phyloP scores from a whole-genome alignment of 2,888 invertebrate genomes.

The Eutolmus rufibarbis region DNA sequence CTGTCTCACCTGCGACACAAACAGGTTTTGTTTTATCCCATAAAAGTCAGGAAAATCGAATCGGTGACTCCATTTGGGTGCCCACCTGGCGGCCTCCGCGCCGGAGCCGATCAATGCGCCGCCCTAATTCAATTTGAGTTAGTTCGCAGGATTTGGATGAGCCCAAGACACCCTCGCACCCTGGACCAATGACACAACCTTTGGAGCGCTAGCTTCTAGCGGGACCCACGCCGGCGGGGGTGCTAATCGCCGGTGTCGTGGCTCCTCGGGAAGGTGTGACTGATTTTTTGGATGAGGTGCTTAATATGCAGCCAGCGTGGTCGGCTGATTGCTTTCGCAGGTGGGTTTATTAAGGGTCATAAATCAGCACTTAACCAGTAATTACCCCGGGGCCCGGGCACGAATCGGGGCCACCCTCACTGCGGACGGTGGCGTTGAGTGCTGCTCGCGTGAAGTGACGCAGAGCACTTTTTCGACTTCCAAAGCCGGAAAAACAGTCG shows the following conservation, averaged over 20 bases:
- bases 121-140: background rate
- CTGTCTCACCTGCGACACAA: background rate
- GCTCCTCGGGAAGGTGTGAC: background rate
- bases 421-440: background rate
- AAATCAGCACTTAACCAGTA: constrained; percentile 31
- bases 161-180: background rate
- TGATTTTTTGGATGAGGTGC: background rate
- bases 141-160: background rate
- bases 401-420: background rate
- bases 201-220: background rate
- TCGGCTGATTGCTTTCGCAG: background rate
- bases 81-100: background rate
- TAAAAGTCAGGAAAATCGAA: background rate
- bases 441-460: background rate
- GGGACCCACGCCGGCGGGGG: background rate
- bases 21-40: background rate
- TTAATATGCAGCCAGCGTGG: constrained; percentile 8
- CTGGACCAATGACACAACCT: background rate
- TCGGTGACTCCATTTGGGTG: background rate
- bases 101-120: background rate
- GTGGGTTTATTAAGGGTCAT: constrained; percentile 29
- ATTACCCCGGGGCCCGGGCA: constrained; percentile 9
- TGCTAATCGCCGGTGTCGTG: background rate
- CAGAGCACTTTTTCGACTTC: background rate
- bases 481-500: background rate